A percentile compares a stretch with the other conserved stretches of the same genome.
These are phyloP conservation scores for Nephrotoma guestfalica DNA, from an alignment of 2,888 invertebrate genomes.

Conservation along the genomic window DNA sequence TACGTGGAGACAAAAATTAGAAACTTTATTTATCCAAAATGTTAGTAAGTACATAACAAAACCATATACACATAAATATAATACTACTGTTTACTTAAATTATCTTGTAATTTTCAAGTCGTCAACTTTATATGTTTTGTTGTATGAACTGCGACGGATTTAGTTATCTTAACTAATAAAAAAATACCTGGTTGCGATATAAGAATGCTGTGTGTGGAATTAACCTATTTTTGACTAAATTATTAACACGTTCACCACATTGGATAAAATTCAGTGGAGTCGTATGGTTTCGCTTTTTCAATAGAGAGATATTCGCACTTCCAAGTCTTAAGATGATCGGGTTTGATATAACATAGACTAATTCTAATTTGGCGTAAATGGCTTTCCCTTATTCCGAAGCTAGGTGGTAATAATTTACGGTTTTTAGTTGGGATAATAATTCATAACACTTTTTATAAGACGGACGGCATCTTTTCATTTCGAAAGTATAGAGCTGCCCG, in stretches of 20 bases:
- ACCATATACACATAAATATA: neutral
- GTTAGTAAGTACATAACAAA: neutral
- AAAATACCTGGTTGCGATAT: neutral
- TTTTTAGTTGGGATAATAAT: too few species aligned
- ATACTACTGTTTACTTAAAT: neutral
- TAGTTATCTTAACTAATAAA: neutral
- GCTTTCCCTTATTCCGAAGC: too few species aligned
- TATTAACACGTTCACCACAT: neutral
- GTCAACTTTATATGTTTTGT: neutral
- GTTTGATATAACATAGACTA: too few species aligned
- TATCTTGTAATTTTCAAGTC: neutral
- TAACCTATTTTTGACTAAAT: neutral
- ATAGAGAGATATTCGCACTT: too few species aligned
- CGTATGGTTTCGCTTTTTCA: too few species aligned
- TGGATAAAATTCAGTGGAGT: neutral
- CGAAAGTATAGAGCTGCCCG: too few species aligned
- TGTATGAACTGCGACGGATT: neutral
- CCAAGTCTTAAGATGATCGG: too few species aligned
- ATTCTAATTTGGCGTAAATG: too few species aligned
- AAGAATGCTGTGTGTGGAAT: neutral
- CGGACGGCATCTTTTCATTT: too few species aligned
- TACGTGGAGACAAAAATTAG: neutral
- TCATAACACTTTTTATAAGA: too few species aligned
- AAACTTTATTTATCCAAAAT: neutral
- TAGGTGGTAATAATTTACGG: too few species aligned